These are phyloP conservation scores for Polydrusus tereticollis DNA, from an alignment of 2,888 invertebrate species.

Conservation along the genomic window DNA sequence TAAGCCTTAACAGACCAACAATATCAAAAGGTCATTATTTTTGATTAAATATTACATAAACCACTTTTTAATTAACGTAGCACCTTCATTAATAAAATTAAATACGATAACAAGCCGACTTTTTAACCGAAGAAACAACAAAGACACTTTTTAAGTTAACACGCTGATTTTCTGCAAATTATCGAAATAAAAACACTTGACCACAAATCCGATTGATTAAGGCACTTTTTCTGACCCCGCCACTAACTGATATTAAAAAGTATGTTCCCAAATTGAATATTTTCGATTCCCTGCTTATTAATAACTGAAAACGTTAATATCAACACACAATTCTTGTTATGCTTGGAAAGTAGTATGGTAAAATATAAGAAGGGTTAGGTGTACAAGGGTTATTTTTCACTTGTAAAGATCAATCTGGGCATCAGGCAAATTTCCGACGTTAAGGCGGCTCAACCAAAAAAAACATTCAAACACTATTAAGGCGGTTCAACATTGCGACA, in stretches of 20 bases:
- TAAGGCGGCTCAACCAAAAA: slow-evolving; percentile 33
- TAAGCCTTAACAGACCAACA: not conserved
- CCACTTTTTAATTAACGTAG: not conserved
- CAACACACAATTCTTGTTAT: slow-evolving; percentile 16
- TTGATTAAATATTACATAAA: not conserved
- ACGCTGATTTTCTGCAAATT: not conserved
- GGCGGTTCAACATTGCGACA: slow-evolving; percentile 40
- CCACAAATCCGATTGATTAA: slow-evolving; percentile 6
- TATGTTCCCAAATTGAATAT: slow-evolving; percentile 37
- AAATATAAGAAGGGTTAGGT: slow-evolving; percentile 2
- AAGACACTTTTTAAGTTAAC: slow-evolving; percentile 1
- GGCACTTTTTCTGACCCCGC: not conserved
- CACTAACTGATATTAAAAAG: slow-evolving; percentile 18
- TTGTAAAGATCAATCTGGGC: too few species aligned
- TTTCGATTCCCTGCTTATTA: slow-evolving; percentile 20
- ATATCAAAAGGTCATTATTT: not conserved
- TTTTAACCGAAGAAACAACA: not conserved
- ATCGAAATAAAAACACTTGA: slow-evolving; percentile 11
- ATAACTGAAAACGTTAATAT: not conserved
- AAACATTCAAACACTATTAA: slow-evolving; percentile 34
- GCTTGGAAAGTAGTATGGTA: not conserved
- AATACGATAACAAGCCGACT: too few species aligned
- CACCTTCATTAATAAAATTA: not conserved
- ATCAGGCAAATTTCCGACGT: slow-evolving; percentile 8
- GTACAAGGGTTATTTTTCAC: too few species aligned